Conservation (phyloP, 1,140 invertebrate genomes). For the Mercenaria mercenaria region DNA sequence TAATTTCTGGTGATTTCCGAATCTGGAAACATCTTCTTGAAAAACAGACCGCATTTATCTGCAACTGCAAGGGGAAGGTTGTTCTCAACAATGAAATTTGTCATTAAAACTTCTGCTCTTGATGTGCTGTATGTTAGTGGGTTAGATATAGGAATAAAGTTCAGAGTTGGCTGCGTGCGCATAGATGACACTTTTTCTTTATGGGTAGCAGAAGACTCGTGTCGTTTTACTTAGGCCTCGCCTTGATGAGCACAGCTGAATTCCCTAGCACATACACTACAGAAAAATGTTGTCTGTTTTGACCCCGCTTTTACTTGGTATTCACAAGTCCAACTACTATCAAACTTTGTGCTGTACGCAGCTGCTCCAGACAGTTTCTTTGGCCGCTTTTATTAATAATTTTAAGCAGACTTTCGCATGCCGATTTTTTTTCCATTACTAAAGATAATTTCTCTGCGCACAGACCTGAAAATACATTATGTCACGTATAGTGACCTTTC, state of each 20-base stretch:
- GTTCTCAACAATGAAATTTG: conserved; percentile 24
- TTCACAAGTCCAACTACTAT: not conserved
- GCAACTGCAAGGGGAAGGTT: conserved; percentile 31
- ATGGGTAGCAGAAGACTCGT: not conserved
- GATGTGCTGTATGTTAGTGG: not conserved
- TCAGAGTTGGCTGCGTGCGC: not conserved
- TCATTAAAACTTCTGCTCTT: conserved; percentile 6
- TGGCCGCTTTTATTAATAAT: no score
- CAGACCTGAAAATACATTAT: no score
- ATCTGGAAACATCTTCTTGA: conserved; percentile 17
- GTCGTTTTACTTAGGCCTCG: not conserved
- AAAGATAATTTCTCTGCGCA: no score
- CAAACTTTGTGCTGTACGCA: not conserved
- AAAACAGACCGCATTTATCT: not conserved
- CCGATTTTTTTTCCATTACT: no score
- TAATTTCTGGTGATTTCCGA: conserved; percentile 38
- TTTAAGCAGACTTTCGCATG: no score
- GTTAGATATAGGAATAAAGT: not conserved
- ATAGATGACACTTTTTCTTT: not conserved
- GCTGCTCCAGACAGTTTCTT: not conserved
- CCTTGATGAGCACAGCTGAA: conserved; percentile 19
- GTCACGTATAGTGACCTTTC: no score
- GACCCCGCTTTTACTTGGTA: not conserved
- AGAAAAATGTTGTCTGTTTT: not conserved
- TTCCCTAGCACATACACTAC: not conserved